A percentile compares a stretch with the other conserved stretches of the same genome.
phyloP scores from a whole-genome alignment of 2,888 invertebrate genomes.

The Dolomedes plantarius region DNA sequence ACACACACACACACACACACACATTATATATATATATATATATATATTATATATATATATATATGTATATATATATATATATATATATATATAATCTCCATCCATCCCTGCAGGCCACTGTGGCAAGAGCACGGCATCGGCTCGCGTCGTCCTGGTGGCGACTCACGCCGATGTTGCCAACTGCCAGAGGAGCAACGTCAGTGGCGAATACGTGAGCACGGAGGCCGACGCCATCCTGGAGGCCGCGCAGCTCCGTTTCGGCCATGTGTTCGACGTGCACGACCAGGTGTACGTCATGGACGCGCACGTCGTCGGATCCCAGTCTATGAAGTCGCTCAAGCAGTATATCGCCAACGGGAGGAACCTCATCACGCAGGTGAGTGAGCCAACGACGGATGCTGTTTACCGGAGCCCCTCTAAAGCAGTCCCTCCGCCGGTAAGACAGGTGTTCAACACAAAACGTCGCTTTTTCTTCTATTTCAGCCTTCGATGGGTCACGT shows the following conservation, averaged over 20 bases:
- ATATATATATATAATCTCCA: too few relatives aligned
- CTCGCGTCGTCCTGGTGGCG: constrained; percentile 81
- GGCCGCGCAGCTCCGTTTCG: constrained; percentile 78
- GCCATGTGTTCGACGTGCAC: constrained; percentile 81
- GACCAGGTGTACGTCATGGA: constrained; percentile 81
- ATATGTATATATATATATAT: too few relatives aligned
- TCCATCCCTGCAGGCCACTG: constrained; percentile 75
- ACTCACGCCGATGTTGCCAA: constrained; percentile 81
- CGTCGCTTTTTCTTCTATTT: too few relatives aligned
- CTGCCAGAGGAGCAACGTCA: constrained; percentile 79
- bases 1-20: too few relatives aligned
- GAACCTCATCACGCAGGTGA: constrained; percentile 79
- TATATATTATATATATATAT: too few relatives aligned
- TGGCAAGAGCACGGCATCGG: constrained; percentile 80
- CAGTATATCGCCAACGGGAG: constrained; percentile 79
- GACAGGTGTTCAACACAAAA: too few relatives aligned
- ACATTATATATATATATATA: too few relatives aligned
- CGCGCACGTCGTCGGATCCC: constrained; percentile 81
- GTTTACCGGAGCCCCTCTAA: not conserved
- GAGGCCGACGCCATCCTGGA: constrained; percentile 76
- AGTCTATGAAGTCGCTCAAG: constrained; percentile 81
- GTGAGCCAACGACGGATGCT: not conserved
- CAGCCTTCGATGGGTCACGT: too few relatives aligned
- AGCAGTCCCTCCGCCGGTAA: too few relatives aligned
- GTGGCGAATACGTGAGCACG: constrained; percentile 73